phyloP scores from a whole-genome alignment of 92 coral and sea anemone genomes.

The Epizoanthus fatuus region DNA sequence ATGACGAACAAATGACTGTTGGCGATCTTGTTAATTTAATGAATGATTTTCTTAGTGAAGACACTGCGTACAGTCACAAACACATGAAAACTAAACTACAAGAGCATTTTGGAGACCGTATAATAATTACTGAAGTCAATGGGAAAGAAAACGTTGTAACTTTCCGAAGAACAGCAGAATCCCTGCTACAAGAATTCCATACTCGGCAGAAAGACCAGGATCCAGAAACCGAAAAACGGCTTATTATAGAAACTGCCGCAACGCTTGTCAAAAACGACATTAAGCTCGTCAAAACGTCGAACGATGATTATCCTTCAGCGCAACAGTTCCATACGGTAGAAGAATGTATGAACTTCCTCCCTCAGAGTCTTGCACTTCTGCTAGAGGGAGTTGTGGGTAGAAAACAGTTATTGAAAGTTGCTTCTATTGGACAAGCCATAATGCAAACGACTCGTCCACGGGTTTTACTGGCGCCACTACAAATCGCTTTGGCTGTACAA shows the following conservation, averaged over 20 bases:
- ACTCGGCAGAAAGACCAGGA: conserved; percentile 8
- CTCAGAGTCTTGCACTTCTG: conserved; percentile 14
- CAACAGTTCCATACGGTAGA: conserved; percentile 13
- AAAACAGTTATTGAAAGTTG: conserved; percentile 5
- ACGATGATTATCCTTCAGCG: conserved; percentile 3
- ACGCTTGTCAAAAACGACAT: conserved; percentile 39
- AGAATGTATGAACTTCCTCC: conserved; percentile 20
- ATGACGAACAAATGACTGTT: conserved; percentile 32
- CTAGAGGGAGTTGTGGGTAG: conserved; percentile 22
- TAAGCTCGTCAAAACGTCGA: conserved; percentile 14
- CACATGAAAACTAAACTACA: conserved; percentile 41
- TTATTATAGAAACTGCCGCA: conserved; percentile 33
- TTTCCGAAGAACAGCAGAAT: conserved; percentile 21
- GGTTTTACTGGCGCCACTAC: conserved; percentile 58
- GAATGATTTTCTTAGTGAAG: neutral
- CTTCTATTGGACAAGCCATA: conserved; percentile 65
- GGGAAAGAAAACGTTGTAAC: conserved; percentile 36
- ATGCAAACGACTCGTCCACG: conserved; percentile 65
- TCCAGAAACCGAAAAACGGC: conserved; percentile 15
- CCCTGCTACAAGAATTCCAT: conserved; percentile 37
- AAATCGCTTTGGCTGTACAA: conserved; percentile 63
- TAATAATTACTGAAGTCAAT: conserved; percentile 24
- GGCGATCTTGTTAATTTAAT: conserved; percentile 9
- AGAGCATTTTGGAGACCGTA: conserved; percentile 50
- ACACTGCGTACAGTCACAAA: conserved; percentile 25